Conservation (phyloP, 2,888 invertebrate species). For the Leucophenga maculata region DNA sequence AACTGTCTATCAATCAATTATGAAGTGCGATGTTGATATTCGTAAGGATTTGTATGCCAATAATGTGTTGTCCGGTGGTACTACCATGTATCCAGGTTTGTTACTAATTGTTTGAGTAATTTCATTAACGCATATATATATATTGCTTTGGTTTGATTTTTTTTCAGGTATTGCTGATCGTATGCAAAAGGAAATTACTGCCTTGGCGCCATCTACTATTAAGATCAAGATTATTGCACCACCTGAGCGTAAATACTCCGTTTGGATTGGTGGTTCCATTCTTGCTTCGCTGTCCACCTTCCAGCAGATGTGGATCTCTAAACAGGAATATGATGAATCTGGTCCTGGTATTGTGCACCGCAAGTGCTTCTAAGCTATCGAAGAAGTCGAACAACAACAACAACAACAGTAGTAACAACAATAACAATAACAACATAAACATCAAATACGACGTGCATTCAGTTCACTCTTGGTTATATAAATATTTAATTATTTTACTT, state of each 20-base stretch:
- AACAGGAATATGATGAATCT: slow-evolving; percentile 83
- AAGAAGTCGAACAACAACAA: slow-evolving; percentile 17
- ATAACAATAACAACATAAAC: slow-evolving; percentile 33
- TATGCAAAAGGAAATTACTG: slow-evolving; percentile 92
- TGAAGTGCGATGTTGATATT: slow-evolving; percentile 97
- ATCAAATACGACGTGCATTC: slow-evolving; percentile 40
- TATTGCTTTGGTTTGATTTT: not conserved
- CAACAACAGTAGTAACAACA: slow-evolving; percentile 33
- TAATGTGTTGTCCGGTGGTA: slow-evolving; percentile 91
- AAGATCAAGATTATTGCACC: slow-evolving; percentile 96
- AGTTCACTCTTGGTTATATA: not conserved
- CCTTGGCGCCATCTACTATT: slow-evolving; percentile 91
- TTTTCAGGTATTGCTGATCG: slow-evolving; percentile 82
- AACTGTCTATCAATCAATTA: slow-evolving; percentile 96
- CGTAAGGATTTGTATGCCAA: slow-evolving; percentile 94
- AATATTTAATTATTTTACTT: not conserved
- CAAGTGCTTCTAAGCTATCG: slow-evolving; percentile 90
- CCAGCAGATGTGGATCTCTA: slow-evolving; percentile 94
- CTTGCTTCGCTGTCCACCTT: slow-evolving; percentile 90
- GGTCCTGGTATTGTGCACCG: slow-evolving; percentile 87
- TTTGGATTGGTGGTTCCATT: slow-evolving; percentile 90
- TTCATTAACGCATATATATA: not conserved
- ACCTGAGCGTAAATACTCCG: slow-evolving; percentile 91
- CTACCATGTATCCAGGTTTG: slow-evolving; percentile 87
- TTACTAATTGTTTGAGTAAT: not conserved